Percentiles rank a stretch among this genome's conserved stretches.
phyloP scores from a whole-genome alignment of 1,140 invertebrate genomes.

The Drosophila rufa region DNA sequence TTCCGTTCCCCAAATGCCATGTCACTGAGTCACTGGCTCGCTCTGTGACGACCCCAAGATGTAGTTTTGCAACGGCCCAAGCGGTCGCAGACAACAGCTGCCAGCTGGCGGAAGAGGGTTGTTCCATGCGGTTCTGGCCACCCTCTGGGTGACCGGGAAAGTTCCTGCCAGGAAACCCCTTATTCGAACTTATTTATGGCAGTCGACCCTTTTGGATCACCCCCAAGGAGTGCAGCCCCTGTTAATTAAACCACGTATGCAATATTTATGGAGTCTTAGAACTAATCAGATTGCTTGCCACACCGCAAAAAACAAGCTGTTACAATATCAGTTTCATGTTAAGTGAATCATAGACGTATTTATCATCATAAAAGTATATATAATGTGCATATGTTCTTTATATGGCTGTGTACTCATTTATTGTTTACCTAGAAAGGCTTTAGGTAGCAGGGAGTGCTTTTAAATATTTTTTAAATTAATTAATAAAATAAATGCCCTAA shows the following conservation, averaged over 20 bases:
- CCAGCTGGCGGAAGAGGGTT: slow-evolving; percentile 45
- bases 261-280: slow-evolving; percentile 33
- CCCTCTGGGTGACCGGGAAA: slow-evolving; percentile 16
- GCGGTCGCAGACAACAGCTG: slow-evolving; percentile 13
- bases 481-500: background rate
- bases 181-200: slow-evolving; percentile 26
- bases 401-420: background rate
- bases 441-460: background rate
- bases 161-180: background rate
- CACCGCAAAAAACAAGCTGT: slow-evolving; percentile 17
- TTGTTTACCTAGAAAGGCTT: background rate
- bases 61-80: slow-evolving; percentile 6
- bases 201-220: slow-evolving; percentile 22
- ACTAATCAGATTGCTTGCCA: slow-evolving; percentile 12
- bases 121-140: slow-evolving; percentile 32
- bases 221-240: slow-evolving; percentile 19
- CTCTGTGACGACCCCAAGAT: slow-evolving; percentile 13
- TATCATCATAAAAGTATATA: too few relatives aligned
- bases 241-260: slow-evolving; percentile 51
- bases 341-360: background rate
- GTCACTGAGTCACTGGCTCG: slow-evolving; percentile 32
- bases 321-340: background rate
- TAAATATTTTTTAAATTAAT: background rate
- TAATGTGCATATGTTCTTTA: background rate
- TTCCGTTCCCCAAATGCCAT: slow-evolving; percentile 12